Evolutionary conservation across 2,888 invertebrate genomes (phyloP), one percentile per base, ranked within the genome.

Genomic region (Sinopyrophorus schimmeli): DNA sequence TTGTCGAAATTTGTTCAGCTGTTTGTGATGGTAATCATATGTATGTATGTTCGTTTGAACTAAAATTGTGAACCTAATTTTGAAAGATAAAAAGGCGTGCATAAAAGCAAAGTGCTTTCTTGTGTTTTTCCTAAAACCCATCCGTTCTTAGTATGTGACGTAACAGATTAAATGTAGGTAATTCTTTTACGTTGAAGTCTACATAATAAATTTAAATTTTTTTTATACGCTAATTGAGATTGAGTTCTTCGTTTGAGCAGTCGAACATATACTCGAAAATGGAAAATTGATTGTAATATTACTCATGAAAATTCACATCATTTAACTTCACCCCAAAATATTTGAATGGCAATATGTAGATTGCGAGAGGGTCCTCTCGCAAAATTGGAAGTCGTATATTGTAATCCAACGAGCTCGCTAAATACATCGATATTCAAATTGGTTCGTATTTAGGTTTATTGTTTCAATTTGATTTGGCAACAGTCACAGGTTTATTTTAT

Each of bases 41-140:
- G n/a, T n/a, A n/a, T n/a, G n/a, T n/a, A n/a, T n/a, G n/a, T n/a
- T n/a, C n/a, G n/a, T n/a, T n/a, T n/a, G n/a, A n/a, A n/a, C n/a
- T 35, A 12, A 18, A 38, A 38, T 37, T 37, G 7, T 37, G 32
- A 31, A 42, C 32, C 32, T 53, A 53, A 53, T 53, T 53, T 50
- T 41, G 32, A 30, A 42, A 50, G 47, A 47, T 54, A 50, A 54
- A 53, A 37, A 44, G 27, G 42, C 34, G 46, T 38, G 40, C 47
- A 51, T 48, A 39, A 41, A 46, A 34, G 42, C 46, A 48, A 52
- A 55, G 55, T 55, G 55, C 47, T 52, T 55, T 55, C 52, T 46
- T 55, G 52, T 55, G 55, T 55, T 55, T 44, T 48, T 48, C 46
- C 28, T 28, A 18, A 28, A 31, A 20, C 39, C 43, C 42, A 41